Base-by-base conservation (phyloP, 2,888 invertebrate species). In the Caradrina clavipalpis region DNA sequence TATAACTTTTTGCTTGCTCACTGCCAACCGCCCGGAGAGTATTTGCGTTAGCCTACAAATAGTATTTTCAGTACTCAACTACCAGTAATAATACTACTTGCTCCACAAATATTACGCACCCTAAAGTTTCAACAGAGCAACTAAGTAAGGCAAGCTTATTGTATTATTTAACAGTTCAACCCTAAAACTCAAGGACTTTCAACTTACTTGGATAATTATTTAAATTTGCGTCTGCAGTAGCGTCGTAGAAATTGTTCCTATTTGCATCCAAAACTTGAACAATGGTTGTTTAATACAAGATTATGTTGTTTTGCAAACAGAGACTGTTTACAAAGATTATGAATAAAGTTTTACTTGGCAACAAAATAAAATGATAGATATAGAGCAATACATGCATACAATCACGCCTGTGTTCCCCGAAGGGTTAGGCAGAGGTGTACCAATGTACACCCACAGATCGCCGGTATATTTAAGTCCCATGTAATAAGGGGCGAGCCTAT, bases 151-250 rank as follows among this genome's bases (percentile, higher is more conserved):
- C 31, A 17, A 79, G 57, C 72, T 82, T 82, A 72, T 81, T 72
- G 72, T 82, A 76, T 78, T 81, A 82, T 79, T 79, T 72, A 80
- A 62, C 80, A 76, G 69, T 60, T 61, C 66, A 71, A 50, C 66
- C 75, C 69, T 79, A 65, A 82, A 80, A 79, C 65, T 82, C 61
- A 42, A 67, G 50, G 64, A 47, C 62, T 59, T 39, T 39, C 21
- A 54, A 63, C 69, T 66, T 75, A 68, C 65, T 78, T 79, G 64
- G 67, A 66, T 80, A 71, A 82, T 82, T 80, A 80, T 80, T 80
- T 82, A 79, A 82, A 75, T 80, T 82, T n/a, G n/a, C 35, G 57
- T 70, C 62, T 70, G 58, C 67, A 78, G 59, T 19, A 51, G 59
- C 78, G 55, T 71, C 21, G 47, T 26, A 13, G 55, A 66, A 80